These are phyloP conservation scores for Eueides isabella DNA, from an alignment of 1,140 invertebrate genomes.

Conservation along the genomic window DNA sequence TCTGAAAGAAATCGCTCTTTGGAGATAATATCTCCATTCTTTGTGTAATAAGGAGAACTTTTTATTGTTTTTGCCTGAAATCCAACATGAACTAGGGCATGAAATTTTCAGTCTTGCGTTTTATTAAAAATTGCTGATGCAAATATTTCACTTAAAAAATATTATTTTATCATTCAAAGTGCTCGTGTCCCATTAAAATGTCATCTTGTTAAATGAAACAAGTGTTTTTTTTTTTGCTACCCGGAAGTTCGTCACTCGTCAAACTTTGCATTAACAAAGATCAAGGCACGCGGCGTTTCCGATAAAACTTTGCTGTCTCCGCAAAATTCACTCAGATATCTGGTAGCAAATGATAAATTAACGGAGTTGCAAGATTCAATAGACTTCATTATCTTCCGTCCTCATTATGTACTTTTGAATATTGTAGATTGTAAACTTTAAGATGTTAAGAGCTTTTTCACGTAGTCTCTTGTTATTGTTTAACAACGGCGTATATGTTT, in stretches of 20 bases:
- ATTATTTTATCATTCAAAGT: neutral
- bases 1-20: slow-evolving; percentile 21
- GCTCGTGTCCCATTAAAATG: neutral
- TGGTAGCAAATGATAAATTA: slow-evolving; percentile 71
- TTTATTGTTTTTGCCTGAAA: slow-evolving; percentile 21
- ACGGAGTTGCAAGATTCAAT: slow-evolving; percentile 66
- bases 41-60: slow-evolving; percentile 23
- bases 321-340: slow-evolving; percentile 57
- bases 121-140: slow-evolving; percentile 14
- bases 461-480: neutral
- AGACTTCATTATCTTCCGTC: slow-evolving; percentile 49
- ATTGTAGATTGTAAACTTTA: slow-evolving; percentile 30
- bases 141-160: slow-evolving; percentile 3
- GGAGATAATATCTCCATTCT: slow-evolving; percentile 18
- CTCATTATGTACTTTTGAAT: slow-evolving; percentile 36
- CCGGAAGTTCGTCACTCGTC: slow-evolving; percentile 37
- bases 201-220: neutral
- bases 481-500: neutral
- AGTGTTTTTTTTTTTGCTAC: slow-evolving; percentile 20
- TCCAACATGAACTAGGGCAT: slow-evolving; percentile 16
- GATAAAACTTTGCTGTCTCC: slow-evolving; percentile 65
- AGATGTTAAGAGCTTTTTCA: slow-evolving; percentile 23
- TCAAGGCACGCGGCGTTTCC: slow-evolving; percentile 43
- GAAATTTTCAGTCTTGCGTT: slow-evolving; percentile 13
- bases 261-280: slow-evolving; percentile 52